These are phyloP conservation scores for Trichomalopsis sarcophagae DNA, from an alignment of 1,140 invertebrate genomes.

Conservation along the genomic window DNA sequence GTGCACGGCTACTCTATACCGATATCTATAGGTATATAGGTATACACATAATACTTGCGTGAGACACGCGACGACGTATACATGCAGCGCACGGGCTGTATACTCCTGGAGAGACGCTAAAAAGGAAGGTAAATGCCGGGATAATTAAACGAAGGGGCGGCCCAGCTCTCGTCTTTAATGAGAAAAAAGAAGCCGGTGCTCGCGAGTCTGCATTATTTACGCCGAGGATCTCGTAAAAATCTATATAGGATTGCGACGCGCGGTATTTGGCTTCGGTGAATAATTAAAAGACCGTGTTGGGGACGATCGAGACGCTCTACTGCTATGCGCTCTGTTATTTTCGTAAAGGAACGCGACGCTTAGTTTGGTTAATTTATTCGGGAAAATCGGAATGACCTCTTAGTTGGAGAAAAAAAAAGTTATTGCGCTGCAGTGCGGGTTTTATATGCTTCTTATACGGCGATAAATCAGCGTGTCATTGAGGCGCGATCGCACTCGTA, in stretches of 20 bases:
- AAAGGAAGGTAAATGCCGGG: slow-evolving; percentile 7
- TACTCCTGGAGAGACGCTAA: neutral
- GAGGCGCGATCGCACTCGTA: neutral
- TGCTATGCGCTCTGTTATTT: no score
- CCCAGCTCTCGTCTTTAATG: neutral
- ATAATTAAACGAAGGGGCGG: slow-evolving; percentile 21
- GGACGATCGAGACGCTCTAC: no score
- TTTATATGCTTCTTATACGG: no score
- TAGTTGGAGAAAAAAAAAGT: neutral
- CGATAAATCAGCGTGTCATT: neutral
- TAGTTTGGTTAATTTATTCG: neutral
- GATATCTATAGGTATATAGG: neutral
- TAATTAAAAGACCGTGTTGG: neutral
- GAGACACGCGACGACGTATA: neutral
- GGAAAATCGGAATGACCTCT: neutral
- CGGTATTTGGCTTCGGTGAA: neutral
- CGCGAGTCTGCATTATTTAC: slow-evolving; percentile 2
- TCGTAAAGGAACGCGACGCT: no score
- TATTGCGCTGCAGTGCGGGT: neutral
- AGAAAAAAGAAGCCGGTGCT: neutral
- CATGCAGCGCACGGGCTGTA: neutral
- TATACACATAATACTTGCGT: neutral
- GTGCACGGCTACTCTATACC: neutral
- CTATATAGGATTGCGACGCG: neutral
- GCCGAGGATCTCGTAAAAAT: neutral